A percentile compares a stretch with the other conserved stretches of the same genome.
Conservation (phyloP, 1,140 invertebrate genomes). For the Carposina sasakii region DNA sequence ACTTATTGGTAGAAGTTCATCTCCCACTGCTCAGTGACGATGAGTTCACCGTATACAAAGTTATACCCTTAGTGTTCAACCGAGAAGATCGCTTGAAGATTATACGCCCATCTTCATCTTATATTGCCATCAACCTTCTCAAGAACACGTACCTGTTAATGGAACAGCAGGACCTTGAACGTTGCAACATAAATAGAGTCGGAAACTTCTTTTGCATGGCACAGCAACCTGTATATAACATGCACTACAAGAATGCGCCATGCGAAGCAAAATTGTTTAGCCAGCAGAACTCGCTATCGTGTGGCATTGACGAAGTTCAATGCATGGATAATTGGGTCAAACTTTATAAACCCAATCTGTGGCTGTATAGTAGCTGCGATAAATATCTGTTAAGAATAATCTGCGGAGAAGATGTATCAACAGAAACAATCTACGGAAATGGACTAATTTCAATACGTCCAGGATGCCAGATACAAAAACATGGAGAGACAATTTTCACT, state of each 20-base stretch:
- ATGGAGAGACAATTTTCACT: neutral
- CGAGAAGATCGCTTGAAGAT: neutral
- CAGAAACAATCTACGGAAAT: neutral
- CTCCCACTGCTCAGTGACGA: constrained; percentile 2
- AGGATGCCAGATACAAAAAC: neutral
- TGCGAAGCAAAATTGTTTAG: constrained; percentile 3
- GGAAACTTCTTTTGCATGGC: neutral
- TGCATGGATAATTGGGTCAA: neutral
- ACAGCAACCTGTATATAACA: neutral
- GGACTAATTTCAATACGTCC: neutral
- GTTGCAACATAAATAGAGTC: neutral
- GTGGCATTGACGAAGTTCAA: neutral
- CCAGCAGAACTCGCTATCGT: neutral
- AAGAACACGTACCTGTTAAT: neutral
- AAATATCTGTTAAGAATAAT: neutral
- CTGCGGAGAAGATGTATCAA: neutral
- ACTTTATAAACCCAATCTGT: neutral
- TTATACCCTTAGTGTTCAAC: neutral
- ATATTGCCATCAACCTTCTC: neutral
- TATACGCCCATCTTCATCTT: neutral
- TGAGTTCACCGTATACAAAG: neutral
- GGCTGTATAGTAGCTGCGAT: neutral
- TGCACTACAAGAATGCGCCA: neutral
- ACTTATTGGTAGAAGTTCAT: constrained; percentile 3
- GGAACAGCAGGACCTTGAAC: neutral